These are phyloP conservation scores for Ectemnius cavifrons DNA, from an alignment of 2,888 invertebrate genomes.

Conservation along the genomic window DNA sequence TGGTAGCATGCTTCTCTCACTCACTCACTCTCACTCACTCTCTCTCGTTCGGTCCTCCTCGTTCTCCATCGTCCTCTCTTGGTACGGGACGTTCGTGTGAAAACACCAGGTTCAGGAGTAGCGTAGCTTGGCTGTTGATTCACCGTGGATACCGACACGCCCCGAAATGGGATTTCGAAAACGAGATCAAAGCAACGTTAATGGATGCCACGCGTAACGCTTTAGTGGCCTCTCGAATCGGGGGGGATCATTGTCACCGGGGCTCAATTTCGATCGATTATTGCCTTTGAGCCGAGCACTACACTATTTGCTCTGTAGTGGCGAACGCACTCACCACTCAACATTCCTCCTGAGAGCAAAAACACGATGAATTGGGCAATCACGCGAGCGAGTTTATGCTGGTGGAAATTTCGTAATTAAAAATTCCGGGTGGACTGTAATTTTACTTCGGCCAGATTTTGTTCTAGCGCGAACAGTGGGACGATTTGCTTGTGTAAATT, in stretches of 20 bases:
- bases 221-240: slow-evolving; percentile 18
- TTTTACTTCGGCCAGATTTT: too few species aligned
- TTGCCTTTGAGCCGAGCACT: slow-evolving; percentile 1
- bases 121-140: slow-evolving; percentile 12
- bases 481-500: too few species aligned
- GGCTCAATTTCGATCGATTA: slow-evolving; percentile 33
- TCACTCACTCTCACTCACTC: slow-evolving; percentile 10
- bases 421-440: too few species aligned
- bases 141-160: slow-evolving; percentile 20
- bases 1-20: slow-evolving; percentile 12
- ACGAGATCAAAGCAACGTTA: slow-evolving; percentile 44
- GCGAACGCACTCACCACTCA: neutral
- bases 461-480: too few species aligned
- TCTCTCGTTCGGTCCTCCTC: slow-evolving; percentile 26
- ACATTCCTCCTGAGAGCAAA: too few species aligned
- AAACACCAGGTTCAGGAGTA: slow-evolving; percentile 41
- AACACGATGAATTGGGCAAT: too few species aligned
- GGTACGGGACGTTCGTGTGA: slow-evolving; percentile 22
- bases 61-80: slow-evolving; percentile 14
- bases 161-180: slow-evolving; percentile 43
- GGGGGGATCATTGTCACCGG: slow-evolving; percentile 37
- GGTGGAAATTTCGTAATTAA: too few species aligned
- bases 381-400: too few species aligned
- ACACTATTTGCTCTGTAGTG: slow-evolving; percentile 1
- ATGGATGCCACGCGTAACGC: slow-evolving; percentile 25